Evolutionary conservation across 2,888 invertebrate genomes (phyloP).

Genomic region (Ophion obscuratus): DNA sequence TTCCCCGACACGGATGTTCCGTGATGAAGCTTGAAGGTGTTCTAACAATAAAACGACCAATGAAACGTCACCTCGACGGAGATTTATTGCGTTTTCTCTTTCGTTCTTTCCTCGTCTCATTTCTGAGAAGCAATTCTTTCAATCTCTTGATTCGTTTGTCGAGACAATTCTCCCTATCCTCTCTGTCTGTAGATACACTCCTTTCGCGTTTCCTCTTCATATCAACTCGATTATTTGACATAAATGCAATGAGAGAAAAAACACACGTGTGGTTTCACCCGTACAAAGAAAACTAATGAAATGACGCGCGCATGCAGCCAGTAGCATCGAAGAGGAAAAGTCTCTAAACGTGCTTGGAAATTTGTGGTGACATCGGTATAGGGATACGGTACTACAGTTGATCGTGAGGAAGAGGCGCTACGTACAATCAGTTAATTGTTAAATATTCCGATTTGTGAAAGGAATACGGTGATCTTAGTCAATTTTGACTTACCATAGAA

Average conservation of each 20-base stretch:
- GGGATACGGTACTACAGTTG: not conserved
- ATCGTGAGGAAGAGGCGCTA: not conserved
- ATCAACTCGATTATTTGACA: not conserved
- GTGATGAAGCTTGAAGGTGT: not conserved
- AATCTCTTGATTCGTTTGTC: conserved; percentile 10
- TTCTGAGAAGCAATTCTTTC: not conserved
- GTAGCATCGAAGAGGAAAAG: not conserved
- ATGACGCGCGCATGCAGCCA: not conserved
- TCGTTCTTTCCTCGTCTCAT: conserved; percentile 9
- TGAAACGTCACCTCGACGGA: not conserved
- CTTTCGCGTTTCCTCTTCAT: conserved; percentile 12
- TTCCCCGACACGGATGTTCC: not conserved
- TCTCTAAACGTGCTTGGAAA: not conserved
- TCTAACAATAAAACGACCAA: not conserved
- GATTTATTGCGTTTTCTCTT: conserved; percentile 23
- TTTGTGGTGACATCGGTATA: not conserved
- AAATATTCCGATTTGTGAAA: too few relatives aligned
- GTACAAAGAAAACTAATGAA: conserved; percentile 14
- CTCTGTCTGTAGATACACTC: not conserved
- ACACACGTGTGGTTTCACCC: conserved; percentile 31
- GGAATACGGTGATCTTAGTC: too few relatives aligned
- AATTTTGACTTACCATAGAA: too few relatives aligned
- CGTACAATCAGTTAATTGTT: not conserved
- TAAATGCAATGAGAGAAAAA: not conserved
- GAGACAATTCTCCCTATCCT: conserved; percentile 16